These are phyloP conservation scores for Byasa hedistus DNA, from an alignment of 2,888 invertebrate species.

Conservation along the genomic window DNA sequence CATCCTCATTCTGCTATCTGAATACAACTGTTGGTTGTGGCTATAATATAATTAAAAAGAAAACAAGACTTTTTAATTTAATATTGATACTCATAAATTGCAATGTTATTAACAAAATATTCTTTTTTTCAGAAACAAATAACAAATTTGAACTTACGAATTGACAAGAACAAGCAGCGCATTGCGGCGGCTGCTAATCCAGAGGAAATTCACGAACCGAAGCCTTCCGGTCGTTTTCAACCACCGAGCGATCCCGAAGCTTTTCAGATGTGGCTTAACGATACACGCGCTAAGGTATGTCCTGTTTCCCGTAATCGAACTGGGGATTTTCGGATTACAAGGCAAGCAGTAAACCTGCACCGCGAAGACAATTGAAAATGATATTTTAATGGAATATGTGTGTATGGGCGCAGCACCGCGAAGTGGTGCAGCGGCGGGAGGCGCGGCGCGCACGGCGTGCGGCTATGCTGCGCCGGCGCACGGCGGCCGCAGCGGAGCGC, in stretches of 20 bases:
- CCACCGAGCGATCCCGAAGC: slow-evolving; percentile 71
- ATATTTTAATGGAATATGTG: background rate
- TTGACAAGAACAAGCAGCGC: slow-evolving; percentile 88
- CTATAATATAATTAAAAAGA: no score
- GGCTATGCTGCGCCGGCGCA: slow-evolving; percentile 93
- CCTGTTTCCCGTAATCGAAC: no score
- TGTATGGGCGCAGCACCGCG: slow-evolving; percentile 76
- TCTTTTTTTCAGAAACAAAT: slow-evolving; percentile 73
- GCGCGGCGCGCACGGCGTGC: slow-evolving; percentile 88
- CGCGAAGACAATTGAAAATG: no score
- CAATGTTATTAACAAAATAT: background rate
- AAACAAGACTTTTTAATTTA: no score
- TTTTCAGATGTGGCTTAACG: slow-evolving; percentile 77
- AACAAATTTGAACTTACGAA: slow-evolving; percentile 83
- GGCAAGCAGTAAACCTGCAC: no score
- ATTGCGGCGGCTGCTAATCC: slow-evolving; percentile 84
- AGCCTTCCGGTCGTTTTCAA: slow-evolving; percentile 60
- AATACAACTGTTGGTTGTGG: no score
- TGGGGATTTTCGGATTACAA: no score
- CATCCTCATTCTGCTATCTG: no score
- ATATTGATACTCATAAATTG: no score
- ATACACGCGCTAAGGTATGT: slow-evolving; percentile 82
- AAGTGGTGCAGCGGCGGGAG: slow-evolving; percentile 85
- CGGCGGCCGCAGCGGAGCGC: slow-evolving; percentile 95
- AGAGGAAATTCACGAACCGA: slow-evolving; percentile 74